Conservation (phyloP, 2,113 vertebrate species). For the Ceuthmochares aereus region DNA sequence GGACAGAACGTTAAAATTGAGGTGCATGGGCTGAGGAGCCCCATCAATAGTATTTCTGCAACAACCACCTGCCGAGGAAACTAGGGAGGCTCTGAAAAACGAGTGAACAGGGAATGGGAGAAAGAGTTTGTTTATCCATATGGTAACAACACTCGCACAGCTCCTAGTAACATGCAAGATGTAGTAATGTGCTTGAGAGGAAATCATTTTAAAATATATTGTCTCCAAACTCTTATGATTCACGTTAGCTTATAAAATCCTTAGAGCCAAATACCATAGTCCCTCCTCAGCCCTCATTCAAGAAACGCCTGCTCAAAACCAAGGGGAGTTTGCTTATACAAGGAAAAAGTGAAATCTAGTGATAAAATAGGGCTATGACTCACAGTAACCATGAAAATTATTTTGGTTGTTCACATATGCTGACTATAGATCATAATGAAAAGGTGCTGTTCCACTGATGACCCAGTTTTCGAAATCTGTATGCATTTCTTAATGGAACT, state of each 20-base stretch:
- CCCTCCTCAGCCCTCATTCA: slow-evolving; percentile 51
- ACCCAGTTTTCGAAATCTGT: background rate
- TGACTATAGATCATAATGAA: background rate
- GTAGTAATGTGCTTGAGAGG: slow-evolving; percentile 16
- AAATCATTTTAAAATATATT: slow-evolving; percentile 50
- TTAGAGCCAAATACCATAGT: slow-evolving; percentile 15
- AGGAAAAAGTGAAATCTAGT: slow-evolving; percentile 2
- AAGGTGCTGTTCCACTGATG: background rate
- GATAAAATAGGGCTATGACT: slow-evolving; percentile 26
- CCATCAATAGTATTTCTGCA: slow-evolving; percentile 47
- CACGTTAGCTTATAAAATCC: slow-evolving; percentile 20
- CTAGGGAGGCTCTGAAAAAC: slow-evolving; percentile 42
- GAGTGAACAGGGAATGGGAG: background rate
- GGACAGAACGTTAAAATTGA: slow-evolving; percentile 3
- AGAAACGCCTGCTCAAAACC: slow-evolving; percentile 23
- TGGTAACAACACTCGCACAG: background rate
- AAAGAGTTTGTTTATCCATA: slow-evolving; percentile 47
- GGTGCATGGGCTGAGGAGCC: slow-evolving; percentile 9
- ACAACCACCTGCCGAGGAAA: slow-evolving; percentile 39
- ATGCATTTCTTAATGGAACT: background rate
- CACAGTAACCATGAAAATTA: background rate
- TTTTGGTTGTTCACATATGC: background rate
- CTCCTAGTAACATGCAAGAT: background rate
- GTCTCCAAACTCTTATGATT: slow-evolving; percentile 35
- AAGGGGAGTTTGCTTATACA: slow-evolving; percentile 39